phyloP scores from a whole-genome alignment of 2,113 vertebrate genomes.

The Xenopus borealis region DNA sequence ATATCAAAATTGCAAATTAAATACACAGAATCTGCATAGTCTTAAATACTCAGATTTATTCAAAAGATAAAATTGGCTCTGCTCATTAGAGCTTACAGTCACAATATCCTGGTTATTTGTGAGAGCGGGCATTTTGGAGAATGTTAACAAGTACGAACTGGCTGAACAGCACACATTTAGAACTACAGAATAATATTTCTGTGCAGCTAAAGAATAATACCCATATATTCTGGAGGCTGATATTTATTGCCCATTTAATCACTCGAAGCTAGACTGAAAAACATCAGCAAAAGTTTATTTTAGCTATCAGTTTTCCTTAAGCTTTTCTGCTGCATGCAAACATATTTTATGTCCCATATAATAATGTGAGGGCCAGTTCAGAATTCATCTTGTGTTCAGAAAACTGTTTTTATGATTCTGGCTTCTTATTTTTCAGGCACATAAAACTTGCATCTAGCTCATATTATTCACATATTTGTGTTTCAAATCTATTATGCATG shows the following conservation, averaged over 20 bases:
- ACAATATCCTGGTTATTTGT: too few species aligned
- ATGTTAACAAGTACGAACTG: conserved; percentile 24
- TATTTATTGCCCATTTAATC: conserved; percentile 35
- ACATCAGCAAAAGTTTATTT: conserved; percentile 28
- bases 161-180: conserved; percentile 9
- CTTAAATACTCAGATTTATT: too few species aligned
- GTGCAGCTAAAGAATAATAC: conserved; percentile 14
- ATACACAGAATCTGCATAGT: too few species aligned
- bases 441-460: conserved; percentile 30
- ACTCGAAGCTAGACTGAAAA: conserved; percentile 16
- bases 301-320: conserved; percentile 15
- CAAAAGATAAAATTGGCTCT: too few species aligned
- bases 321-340: conserved; percentile 3
- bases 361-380: conserved; percentile 28
- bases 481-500: not conserved
- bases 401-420: conserved; percentile 10
- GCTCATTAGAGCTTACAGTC: too few species aligned
- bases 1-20: too few species aligned
- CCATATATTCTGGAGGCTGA: conserved; percentile 11
- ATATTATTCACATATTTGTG: conserved; percentile 39
- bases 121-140: conserved; percentile 38
- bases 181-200: not conserved
- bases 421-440: conserved; percentile 1
- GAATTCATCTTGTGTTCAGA: conserved; percentile 8
- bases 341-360: conserved; percentile 36